A percentile compares a stretch with the other conserved stretches of the same genome.
phyloP scores from a whole-genome alignment of 2,888 invertebrate genomes.

The Caenorhabditis wallacei region DNA sequence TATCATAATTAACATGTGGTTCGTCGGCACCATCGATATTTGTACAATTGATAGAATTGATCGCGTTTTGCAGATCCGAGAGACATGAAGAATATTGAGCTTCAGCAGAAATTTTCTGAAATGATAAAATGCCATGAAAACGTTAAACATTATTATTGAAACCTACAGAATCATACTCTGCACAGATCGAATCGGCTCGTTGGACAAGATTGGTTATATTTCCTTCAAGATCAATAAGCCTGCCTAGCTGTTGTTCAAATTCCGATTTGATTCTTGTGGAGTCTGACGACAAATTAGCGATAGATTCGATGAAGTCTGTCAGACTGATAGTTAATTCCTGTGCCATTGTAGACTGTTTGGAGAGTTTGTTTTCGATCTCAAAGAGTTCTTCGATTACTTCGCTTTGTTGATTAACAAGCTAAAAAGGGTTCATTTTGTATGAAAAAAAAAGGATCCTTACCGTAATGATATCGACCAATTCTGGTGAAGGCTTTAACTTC shows the following conservation, averaged over 20 bases:
- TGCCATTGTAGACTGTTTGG: constrained; percentile 1
- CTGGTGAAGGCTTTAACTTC: constrained; percentile 1
- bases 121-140: not conserved
- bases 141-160: too few species aligned
- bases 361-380: constrained; percentile 5
- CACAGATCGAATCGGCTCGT: not conserved
- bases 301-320: constrained; percentile 4
- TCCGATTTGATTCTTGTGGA: not conserved
- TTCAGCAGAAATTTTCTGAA: constrained; percentile 8
- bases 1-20: not conserved
- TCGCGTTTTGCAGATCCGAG: not conserved
- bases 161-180: constrained; percentile 11
- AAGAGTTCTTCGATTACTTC: constrained; percentile 16
- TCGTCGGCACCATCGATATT: not conserved
- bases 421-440: not conserved
- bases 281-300: constrained; percentile 1
- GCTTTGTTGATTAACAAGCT: constrained; percentile 24
- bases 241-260: not conserved
- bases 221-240: not conserved
- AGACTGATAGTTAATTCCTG: not conserved
- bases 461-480: constrained; percentile 9
- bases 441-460: not conserved
- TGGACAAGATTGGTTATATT: not conserved
- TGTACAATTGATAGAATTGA: constrained; percentile 1
- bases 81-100: not conserved